These are phyloP conservation scores for Orbicella faveolata DNA, from an alignment of 64 coral and sea anemone genomes.

Conservation along the genomic window DNA sequence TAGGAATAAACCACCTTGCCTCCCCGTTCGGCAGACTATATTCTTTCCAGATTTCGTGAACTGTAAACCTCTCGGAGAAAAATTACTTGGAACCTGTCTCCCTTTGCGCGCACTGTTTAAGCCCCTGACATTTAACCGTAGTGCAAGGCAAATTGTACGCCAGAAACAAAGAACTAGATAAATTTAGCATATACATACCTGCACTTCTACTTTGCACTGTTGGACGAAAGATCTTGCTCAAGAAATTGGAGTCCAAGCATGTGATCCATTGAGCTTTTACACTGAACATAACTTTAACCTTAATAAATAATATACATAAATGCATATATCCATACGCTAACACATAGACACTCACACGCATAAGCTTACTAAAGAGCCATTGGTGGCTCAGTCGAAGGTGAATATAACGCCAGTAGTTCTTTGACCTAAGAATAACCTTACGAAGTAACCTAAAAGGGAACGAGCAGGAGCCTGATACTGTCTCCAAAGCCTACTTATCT, in stretches of 20 bases:
- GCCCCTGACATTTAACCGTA: background rate
- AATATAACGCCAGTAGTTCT: too few species aligned
- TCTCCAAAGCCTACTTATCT: too few species aligned
- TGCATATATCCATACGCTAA: too few species aligned
- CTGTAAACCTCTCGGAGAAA: constrained; percentile 19
- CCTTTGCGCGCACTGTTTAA: background rate
- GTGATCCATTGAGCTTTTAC: too few species aligned
- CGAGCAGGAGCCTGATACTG: too few species aligned
- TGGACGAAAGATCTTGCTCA: background rate
- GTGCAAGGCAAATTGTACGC: background rate
- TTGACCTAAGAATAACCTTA: too few species aligned
- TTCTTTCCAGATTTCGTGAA: background rate
- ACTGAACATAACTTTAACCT: too few species aligned
- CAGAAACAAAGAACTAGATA: background rate
- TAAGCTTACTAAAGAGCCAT: too few species aligned
- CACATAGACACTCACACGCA: too few species aligned
- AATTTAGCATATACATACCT: background rate
- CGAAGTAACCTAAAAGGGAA: too few species aligned
- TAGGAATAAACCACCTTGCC: background rate
- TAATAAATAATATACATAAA: too few species aligned
- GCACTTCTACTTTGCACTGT: background rate
- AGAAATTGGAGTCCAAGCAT: background rate
- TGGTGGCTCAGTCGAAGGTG: too few species aligned
- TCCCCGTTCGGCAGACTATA: constrained; percentile 8
- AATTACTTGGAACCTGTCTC: background rate